These are phyloP conservation scores for Argyrosomus japonicus DNA, from an alignment of 2,113 vertebrate species.

Conservation along the genomic window DNA sequence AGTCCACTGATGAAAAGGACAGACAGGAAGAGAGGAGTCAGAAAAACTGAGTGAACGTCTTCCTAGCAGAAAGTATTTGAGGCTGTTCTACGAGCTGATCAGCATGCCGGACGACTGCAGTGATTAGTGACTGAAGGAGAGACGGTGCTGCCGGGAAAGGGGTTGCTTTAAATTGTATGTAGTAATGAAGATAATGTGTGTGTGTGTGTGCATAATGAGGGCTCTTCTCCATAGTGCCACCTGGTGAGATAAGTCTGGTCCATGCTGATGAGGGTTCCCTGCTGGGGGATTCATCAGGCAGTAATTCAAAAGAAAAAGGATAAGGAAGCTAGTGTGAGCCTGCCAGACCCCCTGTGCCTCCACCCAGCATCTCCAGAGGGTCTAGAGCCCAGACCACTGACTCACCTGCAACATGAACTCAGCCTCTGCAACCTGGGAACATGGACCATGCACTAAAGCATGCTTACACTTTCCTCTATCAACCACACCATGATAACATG, in stretches of 20 bases:
- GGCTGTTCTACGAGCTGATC: background rate
- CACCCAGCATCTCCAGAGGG: background rate
- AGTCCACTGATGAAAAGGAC: slow-evolving; percentile 88
- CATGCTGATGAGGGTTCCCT: background rate
- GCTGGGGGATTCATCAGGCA: background rate
- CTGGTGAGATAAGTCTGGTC: slow-evolving; percentile 12
- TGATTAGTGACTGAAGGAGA: slow-evolving; percentile 26
- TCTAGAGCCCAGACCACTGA: background rate
- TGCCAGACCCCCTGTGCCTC: background rate
- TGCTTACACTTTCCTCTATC: background rate
- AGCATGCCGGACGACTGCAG: slow-evolving; percentile 18
- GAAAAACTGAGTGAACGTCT: slow-evolving; percentile 25
- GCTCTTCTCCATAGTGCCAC: slow-evolving; percentile 16
- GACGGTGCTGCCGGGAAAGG: background rate
- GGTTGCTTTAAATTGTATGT: slow-evolving; percentile 17
- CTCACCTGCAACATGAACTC: slow-evolving; percentile 7
- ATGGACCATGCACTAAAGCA: background rate
- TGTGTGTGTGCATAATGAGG: background rate
- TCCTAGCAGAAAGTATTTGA: background rate
- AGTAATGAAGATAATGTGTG: slow-evolving; percentile 2
- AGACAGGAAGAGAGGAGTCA: slow-evolving; percentile 55
- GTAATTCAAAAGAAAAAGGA: background rate
- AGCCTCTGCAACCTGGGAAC: background rate
- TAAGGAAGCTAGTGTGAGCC: background rate
- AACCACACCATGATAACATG: too few relatives aligned